Percentiles rank a stretch among this genome's conserved stretches.
Conservation (phyloP, 2,113 vertebrate species). For the Sphaerodactylus townsendi region DNA sequence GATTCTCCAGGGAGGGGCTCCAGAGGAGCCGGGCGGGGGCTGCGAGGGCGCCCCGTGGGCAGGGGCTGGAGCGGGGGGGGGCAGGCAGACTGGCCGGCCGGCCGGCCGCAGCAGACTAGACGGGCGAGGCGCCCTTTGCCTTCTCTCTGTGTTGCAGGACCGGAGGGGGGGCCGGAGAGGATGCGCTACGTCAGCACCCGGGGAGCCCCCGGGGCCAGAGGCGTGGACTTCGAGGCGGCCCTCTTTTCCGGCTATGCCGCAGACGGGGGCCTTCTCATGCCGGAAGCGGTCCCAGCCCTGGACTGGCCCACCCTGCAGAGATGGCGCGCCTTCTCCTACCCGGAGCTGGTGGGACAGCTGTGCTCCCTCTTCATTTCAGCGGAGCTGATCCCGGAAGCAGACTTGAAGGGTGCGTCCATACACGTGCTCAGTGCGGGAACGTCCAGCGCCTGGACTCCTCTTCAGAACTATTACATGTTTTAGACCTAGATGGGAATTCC, state of each 20-base stretch:
- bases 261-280: constrained; percentile 92
- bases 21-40: too few species aligned
- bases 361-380: constrained; percentile 81
- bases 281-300: constrained; percentile 77
- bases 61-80: too few species aligned
- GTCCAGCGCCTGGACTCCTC: too few species aligned
- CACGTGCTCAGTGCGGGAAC: not conserved
- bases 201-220: constrained; percentile 67
- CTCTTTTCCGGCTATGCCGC: constrained; percentile 87
- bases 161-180: not conserved
- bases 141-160: constrained; percentile 21
- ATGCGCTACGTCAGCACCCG: constrained; percentile 90
- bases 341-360: constrained; percentile 83
- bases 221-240: constrained; percentile 78
- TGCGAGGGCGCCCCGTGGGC: too few species aligned
- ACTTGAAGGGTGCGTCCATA: constrained; percentile 77
- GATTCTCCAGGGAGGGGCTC: too few species aligned
- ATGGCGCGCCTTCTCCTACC: constrained; percentile 83
- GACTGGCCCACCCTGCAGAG: constrained; percentile 65
- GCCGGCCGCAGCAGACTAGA: too few species aligned
- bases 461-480: not conserved
- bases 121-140: too few species aligned
- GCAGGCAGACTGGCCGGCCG: too few species aligned
- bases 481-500: not conserved
- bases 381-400: constrained; percentile 71